phyloP scores from a whole-genome alignment of 30 jellyfish, hydroid and myxozoan genomes.

The Aurelia aurita complex sp. Pacific region DNA sequence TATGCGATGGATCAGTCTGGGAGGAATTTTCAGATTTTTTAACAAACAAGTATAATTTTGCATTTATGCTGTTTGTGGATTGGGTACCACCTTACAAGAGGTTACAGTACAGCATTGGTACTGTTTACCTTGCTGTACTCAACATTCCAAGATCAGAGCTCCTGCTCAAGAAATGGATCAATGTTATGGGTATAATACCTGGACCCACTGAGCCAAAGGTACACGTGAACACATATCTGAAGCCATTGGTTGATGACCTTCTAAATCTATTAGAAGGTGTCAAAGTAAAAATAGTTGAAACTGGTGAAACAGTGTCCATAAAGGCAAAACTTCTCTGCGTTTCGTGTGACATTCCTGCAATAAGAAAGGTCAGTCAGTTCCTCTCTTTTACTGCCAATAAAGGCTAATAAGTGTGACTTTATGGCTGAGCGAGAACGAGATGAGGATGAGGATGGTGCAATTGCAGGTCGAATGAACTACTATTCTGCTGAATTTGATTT shows the following conservation, averaged over 20 bases:
- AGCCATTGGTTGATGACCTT: conserved; percentile 9
- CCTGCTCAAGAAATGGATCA: too few species aligned
- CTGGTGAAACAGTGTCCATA: neutral
- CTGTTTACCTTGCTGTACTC: too few species aligned
- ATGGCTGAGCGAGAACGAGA: conserved; percentile 13
- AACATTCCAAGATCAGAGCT: too few species aligned
- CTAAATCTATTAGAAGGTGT: neutral
- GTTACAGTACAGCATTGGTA: too few species aligned
- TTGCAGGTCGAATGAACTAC: conserved; percentile 27
- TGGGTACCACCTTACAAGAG: too few species aligned
- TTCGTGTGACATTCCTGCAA: too few species aligned
- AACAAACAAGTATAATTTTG: neutral
- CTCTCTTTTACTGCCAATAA: conserved; percentile 9
- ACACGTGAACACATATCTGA: conserved; percentile 6
- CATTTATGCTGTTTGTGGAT: conserved; percentile 3
- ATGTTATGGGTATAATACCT: too few species aligned
- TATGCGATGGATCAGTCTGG: too few species aligned
- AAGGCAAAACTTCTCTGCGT: too few species aligned
- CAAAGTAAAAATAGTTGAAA: neutral
- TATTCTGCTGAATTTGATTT: neutral
- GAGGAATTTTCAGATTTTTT: too few species aligned
- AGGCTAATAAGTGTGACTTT: conserved; percentile 14
- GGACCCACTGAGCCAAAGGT: too few species aligned
- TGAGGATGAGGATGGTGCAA: conserved; percentile 4
- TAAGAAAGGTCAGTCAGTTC: conserved; percentile 7